These are phyloP conservation scores for Pinna nobilis DNA, from an alignment of 1,140 invertebrate genomes.

Conservation along the genomic window DNA sequence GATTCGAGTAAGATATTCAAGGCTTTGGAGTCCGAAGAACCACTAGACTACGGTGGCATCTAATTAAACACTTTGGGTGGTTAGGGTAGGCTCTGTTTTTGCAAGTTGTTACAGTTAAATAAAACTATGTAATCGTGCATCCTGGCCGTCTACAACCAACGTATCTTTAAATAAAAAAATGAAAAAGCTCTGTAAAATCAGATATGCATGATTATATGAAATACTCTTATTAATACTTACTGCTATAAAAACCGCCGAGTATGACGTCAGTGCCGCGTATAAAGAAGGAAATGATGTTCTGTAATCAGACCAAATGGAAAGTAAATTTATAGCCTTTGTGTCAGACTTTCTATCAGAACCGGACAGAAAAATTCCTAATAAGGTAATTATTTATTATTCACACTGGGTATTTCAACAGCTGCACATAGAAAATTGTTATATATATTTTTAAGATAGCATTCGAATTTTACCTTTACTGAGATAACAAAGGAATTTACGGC, in stretches of 20 bases:
- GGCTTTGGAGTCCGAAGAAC: too few relatives aligned
- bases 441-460: neutral
- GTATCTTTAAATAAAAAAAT: neutral
- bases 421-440: neutral
- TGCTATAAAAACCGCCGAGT: conserved; percentile 59
- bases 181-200: neutral
- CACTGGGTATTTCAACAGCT: neutral
- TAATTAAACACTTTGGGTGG: too few relatives aligned
- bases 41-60: too few relatives aligned
- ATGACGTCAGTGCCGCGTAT: conserved; percentile 59
- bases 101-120: too few relatives aligned
- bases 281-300: conserved; percentile 70
- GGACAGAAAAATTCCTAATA: neutral
- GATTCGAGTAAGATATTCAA: too few relatives aligned
- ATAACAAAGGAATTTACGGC: too few relatives aligned
- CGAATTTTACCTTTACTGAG: neutral
- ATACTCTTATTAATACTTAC: conserved; percentile 49
- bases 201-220: neutral
- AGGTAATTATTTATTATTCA: neutral
- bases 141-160: too few relatives aligned
- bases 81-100: too few relatives aligned
- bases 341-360: too few relatives aligned
- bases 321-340: too few relatives aligned
- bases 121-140: too few relatives aligned
- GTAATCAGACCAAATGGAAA: conserved; percentile 42